Evolutionary conservation across 2,113 vertebrate genomes (phyloP).

Genomic region (Promerops cafer): DNA sequence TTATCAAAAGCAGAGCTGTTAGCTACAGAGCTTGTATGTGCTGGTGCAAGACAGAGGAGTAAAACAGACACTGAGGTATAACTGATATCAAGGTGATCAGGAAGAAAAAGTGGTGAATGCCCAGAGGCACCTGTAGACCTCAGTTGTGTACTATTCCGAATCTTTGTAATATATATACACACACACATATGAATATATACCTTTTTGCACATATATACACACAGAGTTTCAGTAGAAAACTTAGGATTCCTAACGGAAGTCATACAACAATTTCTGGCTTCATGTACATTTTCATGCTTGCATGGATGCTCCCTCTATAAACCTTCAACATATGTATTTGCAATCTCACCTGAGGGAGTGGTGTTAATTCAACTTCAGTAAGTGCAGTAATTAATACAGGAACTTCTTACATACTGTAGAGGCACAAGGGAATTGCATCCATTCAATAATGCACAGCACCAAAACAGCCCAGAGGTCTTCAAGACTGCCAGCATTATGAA

Average conservation of each 20-base stretch:
- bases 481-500: not conserved
- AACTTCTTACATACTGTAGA: not conserved
- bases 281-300: not conserved
- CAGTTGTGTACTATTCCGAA: not conserved
- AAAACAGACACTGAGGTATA: not conserved
- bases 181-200: not conserved
- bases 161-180: not conserved
- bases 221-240: not conserved
- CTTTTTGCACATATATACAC: not conserved
- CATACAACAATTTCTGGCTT: not conserved
- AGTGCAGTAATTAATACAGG: not conserved
- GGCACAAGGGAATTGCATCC: not conserved
- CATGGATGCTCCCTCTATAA: not conserved
- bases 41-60: not conserved
- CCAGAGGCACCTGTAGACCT: not conserved
- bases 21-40: not conserved
- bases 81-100: not conserved
- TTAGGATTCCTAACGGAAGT: not conserved
- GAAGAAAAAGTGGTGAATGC: not conserved
- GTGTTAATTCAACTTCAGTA: not conserved
- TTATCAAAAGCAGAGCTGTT: not conserved
- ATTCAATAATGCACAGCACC: not conserved
- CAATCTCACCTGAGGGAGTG: not conserved
- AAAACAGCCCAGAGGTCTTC: not conserved
- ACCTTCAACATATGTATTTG: not conserved